Conservation (phyloP, 2,113 vertebrate species). For the Gambusia holbrooki region DNA sequence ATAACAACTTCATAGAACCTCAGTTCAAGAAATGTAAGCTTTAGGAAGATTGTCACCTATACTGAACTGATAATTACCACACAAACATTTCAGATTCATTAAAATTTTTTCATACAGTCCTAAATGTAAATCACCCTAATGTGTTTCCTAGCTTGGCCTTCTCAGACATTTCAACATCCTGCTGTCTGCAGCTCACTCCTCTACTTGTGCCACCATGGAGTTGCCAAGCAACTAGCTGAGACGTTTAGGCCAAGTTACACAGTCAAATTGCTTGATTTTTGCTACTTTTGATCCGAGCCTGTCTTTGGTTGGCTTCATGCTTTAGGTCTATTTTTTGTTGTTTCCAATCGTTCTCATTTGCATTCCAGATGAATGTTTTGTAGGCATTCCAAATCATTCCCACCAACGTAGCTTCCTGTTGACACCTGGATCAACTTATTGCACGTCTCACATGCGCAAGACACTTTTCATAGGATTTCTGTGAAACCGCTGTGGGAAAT, state of each 20-base stretch:
- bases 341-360: too few species aligned
- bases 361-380: too few species aligned
- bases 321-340: not conserved
- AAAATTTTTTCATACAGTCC: not conserved
- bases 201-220: not conserved
- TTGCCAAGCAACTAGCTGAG: conserved; percentile 6
- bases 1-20: too few species aligned
- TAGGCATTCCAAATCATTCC: too few species aligned
- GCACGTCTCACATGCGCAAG: too few species aligned
- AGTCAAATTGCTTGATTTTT: not conserved
- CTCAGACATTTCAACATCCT: conserved; percentile 1
- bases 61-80: too few species aligned
- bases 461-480: too few species aligned
- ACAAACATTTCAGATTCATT: not conserved
- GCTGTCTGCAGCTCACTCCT: not conserved
- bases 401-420: too few species aligned
- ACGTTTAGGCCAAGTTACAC: not conserved
- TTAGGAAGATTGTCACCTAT: too few species aligned
- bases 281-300: not conserved
- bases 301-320: not conserved
- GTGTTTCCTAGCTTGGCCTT: not conserved
- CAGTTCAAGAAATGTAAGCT: too few species aligned
- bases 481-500: too few species aligned
- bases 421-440: too few species aligned
- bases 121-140: not conserved